phyloP scores from a whole-genome alignment of 2,888 invertebrate species.

The Ormia ochracea region DNA sequence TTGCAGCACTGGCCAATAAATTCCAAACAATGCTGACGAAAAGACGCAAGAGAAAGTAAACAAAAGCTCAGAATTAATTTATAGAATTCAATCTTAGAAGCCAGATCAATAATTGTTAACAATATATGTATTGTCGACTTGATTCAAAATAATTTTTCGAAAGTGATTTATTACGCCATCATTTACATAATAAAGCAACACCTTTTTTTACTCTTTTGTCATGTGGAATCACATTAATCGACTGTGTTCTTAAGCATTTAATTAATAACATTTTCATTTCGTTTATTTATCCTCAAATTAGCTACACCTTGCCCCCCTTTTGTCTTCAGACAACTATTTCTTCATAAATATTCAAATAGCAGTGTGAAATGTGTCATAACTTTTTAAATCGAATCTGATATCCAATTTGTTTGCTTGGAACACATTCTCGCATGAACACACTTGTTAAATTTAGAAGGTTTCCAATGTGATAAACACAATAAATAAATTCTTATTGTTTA shows the following conservation, averaged over 20 bases:
- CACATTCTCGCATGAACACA: too few species aligned
- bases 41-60: background rate
- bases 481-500: slow-evolving; percentile 16
- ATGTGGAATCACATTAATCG: background rate
- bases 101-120: background rate
- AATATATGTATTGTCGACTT: background rate
- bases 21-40: slow-evolving; percentile 34
- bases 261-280: slow-evolving; percentile 18
- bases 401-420: slow-evolving; percentile 12
- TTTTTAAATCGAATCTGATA: slow-evolving; percentile 24
- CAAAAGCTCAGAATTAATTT: slow-evolving; percentile 16
- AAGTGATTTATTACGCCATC: slow-evolving; percentile 11
- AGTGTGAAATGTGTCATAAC: slow-evolving; percentile 49
- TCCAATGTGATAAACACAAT: background rate
- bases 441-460: background rate
- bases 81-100: slow-evolving; percentile 8
- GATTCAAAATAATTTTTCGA: background rate
- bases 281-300: background rate
- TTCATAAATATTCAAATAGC: background rate
- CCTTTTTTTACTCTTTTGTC: slow-evolving; percentile 30
- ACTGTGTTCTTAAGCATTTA: slow-evolving; percentile 8
- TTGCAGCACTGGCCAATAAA: slow-evolving; percentile 47
- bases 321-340: background rate
- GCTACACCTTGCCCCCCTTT: background rate
- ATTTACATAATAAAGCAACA: slow-evolving; percentile 58